Evolutionary conservation across 1,140 invertebrate genomes (phyloP), one percentile per base, ranked within the genome.

Genomic region (Drosophila novamexicana): DNA sequence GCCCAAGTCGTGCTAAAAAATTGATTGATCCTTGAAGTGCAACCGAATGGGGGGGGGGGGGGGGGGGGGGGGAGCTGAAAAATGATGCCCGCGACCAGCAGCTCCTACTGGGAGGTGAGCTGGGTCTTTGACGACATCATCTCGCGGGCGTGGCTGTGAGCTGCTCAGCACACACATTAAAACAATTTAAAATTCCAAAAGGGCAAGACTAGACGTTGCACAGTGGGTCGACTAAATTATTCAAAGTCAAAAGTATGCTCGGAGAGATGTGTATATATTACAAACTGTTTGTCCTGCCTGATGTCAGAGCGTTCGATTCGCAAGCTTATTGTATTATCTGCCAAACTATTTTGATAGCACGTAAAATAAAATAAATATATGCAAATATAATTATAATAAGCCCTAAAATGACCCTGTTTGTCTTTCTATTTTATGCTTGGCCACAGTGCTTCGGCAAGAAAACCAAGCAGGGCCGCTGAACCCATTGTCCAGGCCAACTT

Each of bases 171-270:
- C 77, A 86, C 68, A 72, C 72, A 86, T 82, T 86, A 82, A 86
- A 86, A 88, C 83, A 86, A 82, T 86, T 86, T 86, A 77, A 88
- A 88, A 86, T 86, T 82, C 83, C 83, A 64, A 85, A 66, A 75
- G 81, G 66, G 61, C 74, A 76, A 74, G 61, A 72, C 75, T 69
- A 65, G 40, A 34, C 16, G 29, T 8, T 34, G 66, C 37, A 70
- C 71, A 57, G 65, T 62, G 64, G 57, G 1, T 5, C 29, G 7
- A 42, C 34, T 6, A 47, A 36, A 29, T 34, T 49, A n/a, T 12
- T 42, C 32, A 10, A 22, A 18, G 6, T 6, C 9, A 50, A 40
- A 29, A 12, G 1, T 52, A 29, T 29, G 22, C 22, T 29, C 22
- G 22, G 22, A 29, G 4, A 29, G 0, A 29, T 29, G 22, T 29